Percentiles rank a stretch among this genome's conserved stretches.
Conservation (phyloP, 2,113 vertebrate species). For the Micromys minutus region DNA sequence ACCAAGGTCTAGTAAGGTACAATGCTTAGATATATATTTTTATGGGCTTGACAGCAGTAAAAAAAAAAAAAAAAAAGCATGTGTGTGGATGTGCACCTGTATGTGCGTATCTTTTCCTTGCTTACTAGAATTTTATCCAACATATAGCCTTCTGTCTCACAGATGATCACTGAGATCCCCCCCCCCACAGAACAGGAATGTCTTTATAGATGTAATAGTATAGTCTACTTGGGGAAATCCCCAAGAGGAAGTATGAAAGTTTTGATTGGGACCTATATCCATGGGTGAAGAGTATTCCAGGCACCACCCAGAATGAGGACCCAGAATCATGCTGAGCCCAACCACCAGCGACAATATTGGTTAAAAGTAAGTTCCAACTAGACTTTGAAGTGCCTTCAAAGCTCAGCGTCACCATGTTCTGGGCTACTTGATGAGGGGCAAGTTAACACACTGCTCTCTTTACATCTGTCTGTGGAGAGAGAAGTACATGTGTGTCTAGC, state of each 20-base stretch:
- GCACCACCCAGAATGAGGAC: neutral
- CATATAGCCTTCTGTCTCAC: neutral
- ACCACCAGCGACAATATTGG: neutral
- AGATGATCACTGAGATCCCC: neutral
- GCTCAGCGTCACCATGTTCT: neutral
- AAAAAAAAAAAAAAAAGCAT: neutral
- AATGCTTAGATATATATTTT: neutral
- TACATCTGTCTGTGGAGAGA: neutral
- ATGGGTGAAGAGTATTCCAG: neutral
- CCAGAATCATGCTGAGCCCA: neutral
- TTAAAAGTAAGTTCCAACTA: neutral
- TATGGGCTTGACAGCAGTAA: neutral
- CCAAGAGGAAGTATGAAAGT: neutral
- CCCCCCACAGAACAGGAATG: neutral
- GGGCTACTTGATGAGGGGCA: accelerated
- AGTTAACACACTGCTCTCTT: neutral
- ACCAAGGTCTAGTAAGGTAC: neutral
- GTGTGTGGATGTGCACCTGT: neutral
- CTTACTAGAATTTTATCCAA: neutral
- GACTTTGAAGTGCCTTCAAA: neutral
- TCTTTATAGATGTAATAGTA: neutral
- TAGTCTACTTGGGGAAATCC: neutral
- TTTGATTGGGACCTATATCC: neutral
- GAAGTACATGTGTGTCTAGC: neutral
- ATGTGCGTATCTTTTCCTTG: neutral